A percentile compares a stretch with the other conserved stretches of the same genome.
Conservation (phyloP, 2,888 invertebrate genomes). For the Erebia palarica region DNA sequence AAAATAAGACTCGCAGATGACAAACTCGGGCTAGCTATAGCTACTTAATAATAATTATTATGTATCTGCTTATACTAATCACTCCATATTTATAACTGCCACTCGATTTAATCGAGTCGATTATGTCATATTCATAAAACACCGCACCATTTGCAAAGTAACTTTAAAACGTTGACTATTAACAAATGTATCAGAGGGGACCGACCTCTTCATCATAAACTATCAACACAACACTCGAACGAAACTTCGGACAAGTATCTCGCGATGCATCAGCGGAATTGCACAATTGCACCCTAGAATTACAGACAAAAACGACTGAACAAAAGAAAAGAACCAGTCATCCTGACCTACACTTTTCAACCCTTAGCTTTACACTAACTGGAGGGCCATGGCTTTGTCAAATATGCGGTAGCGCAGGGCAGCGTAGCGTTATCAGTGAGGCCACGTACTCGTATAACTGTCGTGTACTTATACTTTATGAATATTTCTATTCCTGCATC, state of each 20-base stretch:
- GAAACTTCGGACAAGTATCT: slow-evolving; percentile 64
- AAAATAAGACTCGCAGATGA: too few relatives aligned
- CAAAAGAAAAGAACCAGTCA: slow-evolving; percentile 45
- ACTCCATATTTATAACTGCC: slow-evolving; percentile 20
- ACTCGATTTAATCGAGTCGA: slow-evolving; percentile 21
- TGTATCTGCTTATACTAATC: too few relatives aligned
- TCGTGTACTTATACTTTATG: too few relatives aligned
- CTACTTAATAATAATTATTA: too few relatives aligned
- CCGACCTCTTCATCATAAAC: slow-evolving; percentile 67
- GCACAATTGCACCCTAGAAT: slow-evolving; percentile 66
- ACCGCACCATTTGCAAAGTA: slow-evolving; percentile 32
- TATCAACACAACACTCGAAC: slow-evolving; percentile 68
- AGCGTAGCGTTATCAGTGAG: neutral
- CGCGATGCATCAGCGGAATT: slow-evolving; percentile 77
- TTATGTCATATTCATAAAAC: slow-evolving; percentile 19
- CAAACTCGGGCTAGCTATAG: too few relatives aligned
- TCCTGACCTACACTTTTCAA: slow-evolving; percentile 47
- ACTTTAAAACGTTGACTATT: slow-evolving; percentile 46
- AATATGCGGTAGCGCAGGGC: neutral
- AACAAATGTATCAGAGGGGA: slow-evolving; percentile 46
- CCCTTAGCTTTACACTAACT: slow-evolving; percentile 22
- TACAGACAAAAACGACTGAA: slow-evolving; percentile 59
- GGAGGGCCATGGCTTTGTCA: neutral
- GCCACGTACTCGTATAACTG: neutral
- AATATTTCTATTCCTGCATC: too few relatives aligned